Base-by-base conservation (phyloP, 2,888 invertebrate species). In the Sicus ferrugineus region DNA sequence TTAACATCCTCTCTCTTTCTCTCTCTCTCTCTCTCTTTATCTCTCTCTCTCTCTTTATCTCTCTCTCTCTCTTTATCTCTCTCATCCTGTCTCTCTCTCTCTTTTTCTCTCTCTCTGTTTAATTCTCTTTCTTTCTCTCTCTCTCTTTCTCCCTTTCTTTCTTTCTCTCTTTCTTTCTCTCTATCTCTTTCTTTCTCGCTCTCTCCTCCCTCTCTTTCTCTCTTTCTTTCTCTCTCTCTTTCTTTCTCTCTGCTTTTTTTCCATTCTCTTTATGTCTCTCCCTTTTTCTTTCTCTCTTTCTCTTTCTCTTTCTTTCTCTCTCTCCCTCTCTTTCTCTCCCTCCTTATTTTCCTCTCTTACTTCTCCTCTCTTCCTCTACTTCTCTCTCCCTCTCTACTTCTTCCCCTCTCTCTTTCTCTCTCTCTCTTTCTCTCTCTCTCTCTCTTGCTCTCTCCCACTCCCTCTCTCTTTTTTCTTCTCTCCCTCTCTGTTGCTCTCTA, bases 341-440 rank as follows among this genome's bases (percentile, higher is more conserved):
- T n/a, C n/a, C n/a, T n/a, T n/a, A n/a, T n/a, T n/a, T n/a, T n/a
- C n/a, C n/a, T n/a, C n/a, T 54, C 58, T 50, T 30, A 50, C 59
- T 65, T 52, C 52, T 66, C 61, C 61, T 65, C n/a, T 64, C 19
- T 23, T n/a, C 30, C 59, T 31, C 11, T 9, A 28, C 19, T 16
- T 11, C 14, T 9, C 58, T n/a, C n/a, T 4, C 16, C 7, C 26
- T 16, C 16, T 28, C 19, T 64, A 48, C 19, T 58, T 23, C 14
- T 9, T 42, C 42, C n/a, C 42, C n/a, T 42, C 42, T 3, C 42
- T 42, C 38, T 38, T 38, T 11, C 6, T 23, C 19, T 61, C 63
- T 42, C 7, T 38, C 46, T 67, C 30, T 38, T 70, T 68, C 59
- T 68, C 30, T 58, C 48, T 65, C 63, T 65, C 23, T 68, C 7